Conservation (phyloP, 35 echinoderm and acorn worm species). For the Apostichopus parvimensis region DNA sequence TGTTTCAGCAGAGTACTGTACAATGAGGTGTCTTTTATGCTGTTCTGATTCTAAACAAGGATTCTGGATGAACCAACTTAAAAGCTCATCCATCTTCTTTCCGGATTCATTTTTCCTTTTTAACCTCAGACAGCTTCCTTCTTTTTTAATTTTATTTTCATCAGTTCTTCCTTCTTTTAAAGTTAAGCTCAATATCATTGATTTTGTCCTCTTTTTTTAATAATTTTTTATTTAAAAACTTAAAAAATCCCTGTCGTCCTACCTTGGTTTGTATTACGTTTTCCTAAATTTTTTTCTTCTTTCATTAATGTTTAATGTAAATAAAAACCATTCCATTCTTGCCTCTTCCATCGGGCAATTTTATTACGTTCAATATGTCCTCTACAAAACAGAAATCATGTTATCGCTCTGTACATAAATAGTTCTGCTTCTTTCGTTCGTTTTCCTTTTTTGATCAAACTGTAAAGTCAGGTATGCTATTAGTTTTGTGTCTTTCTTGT, state of each 20-base stretch:
- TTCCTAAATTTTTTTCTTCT: neutral
- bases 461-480: neutral
- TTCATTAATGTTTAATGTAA: neutral
- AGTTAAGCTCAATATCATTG: neutral
- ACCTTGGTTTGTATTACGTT: constrained; percentile 2
- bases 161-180: neutral
- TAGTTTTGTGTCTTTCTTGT: neutral
- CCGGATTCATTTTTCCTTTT: too few species aligned
- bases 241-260: neutral
- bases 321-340: constrained; percentile 4
- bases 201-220: neutral
- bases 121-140: neutral
- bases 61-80: too few species aligned
- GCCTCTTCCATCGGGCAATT: neutral
- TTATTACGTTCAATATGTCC: neutral
- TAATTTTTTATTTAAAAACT: neutral
- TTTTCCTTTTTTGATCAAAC: neutral
- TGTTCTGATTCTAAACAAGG: too few species aligned
- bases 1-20: too few species aligned
- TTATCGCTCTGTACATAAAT: neutral
- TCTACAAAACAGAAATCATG: neutral
- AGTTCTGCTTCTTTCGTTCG: neutral
- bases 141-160: neutral
- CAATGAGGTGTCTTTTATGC: too few species aligned
- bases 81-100: too few species aligned